Percentiles rank a stretch among this genome's conserved stretches.
Evolutionary conservation across 1,140 invertebrate species (phyloP).

Genomic region (Kradibia gibbosae): DNA sequence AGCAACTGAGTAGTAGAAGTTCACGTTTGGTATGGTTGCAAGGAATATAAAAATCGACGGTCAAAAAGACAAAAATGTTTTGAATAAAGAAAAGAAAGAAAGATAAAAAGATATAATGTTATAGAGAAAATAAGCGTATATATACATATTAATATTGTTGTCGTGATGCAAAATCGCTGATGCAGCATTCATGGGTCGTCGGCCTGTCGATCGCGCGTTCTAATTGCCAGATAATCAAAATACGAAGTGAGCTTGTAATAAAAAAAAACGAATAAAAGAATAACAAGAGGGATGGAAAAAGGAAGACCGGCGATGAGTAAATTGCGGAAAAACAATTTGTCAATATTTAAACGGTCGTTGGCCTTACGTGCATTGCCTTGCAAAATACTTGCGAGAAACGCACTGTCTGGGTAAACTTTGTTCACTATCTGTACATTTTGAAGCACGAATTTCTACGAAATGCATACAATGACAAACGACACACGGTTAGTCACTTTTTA

Average conservation of each 20-base stretch:
- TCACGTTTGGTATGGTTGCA: background rate
- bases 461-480: background rate
- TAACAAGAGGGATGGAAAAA: background rate
- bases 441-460: background rate
- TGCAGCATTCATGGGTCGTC: slow-evolving; percentile 41
- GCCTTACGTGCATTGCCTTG: background rate
- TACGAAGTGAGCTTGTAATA: slow-evolving; percentile 34
- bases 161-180: slow-evolving; percentile 36
- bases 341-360: slow-evolving; percentile 29
- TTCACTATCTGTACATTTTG: slow-evolving; percentile 3
- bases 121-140: slow-evolving; percentile 2
- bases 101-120: background rate
- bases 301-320: background rate
- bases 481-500: background rate
- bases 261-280: slow-evolving; percentile 7
- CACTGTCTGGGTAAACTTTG: background rate
- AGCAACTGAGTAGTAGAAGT: background rate
- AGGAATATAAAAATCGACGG: slow-evolving; percentile 15
- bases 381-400: slow-evolving; percentile 22
- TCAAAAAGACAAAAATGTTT: background rate
- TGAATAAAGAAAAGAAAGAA: background rate
- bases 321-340: slow-evolving; percentile 44
- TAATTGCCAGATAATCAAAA: slow-evolving; percentile 51
- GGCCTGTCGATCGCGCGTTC: slow-evolving; percentile 35
- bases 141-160: background rate